A percentile compares a stretch with the other conserved stretches of the same genome.
Evolutionary conservation across 2,888 invertebrate species (phyloP).

Genomic region (Cephalotes varians): DNA sequence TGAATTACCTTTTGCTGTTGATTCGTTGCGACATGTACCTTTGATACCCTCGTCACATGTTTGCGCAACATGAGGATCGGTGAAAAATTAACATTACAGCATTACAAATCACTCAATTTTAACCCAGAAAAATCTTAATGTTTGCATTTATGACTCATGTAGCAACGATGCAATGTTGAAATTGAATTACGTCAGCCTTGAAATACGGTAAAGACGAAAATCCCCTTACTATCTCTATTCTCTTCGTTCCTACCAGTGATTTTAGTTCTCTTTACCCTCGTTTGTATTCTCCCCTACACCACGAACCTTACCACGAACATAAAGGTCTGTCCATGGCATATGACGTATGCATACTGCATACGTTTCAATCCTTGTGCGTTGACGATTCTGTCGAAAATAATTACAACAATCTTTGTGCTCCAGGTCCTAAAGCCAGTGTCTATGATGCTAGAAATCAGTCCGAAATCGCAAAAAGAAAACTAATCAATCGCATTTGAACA

Average conservation of each 20-base stretch:
- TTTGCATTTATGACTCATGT: conserved; percentile 41
- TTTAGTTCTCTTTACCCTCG: conserved; percentile 39
- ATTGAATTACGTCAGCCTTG: conserved; percentile 37
- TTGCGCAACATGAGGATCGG: background rate
- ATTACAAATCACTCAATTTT: conserved; percentile 27
- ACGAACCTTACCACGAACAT: too few species aligned
- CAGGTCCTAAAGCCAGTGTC: too few species aligned
- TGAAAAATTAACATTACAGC: background rate
- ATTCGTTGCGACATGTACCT: background rate
- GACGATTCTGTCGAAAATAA: too few species aligned
- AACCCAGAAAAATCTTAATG: background rate
- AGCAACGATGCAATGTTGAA: conserved; percentile 28
- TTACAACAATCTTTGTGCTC: too few species aligned
- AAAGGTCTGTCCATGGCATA: too few species aligned
- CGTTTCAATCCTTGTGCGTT: too few species aligned
- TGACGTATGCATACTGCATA: too few species aligned
- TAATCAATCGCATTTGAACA: too few species aligned
- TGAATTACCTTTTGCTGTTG: background rate
- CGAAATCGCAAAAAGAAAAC: too few species aligned
- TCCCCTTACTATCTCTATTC: conserved; percentile 35
- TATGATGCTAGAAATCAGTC: too few species aligned
- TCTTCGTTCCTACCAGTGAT: background rate
- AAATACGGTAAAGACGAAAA: conserved; percentile 40
- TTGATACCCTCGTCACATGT: too few species aligned
- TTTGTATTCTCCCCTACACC: conserved; percentile 20